phyloP scores from a whole-genome alignment of 2,797 vertebrate species.

The Sylvia borin region DNA sequence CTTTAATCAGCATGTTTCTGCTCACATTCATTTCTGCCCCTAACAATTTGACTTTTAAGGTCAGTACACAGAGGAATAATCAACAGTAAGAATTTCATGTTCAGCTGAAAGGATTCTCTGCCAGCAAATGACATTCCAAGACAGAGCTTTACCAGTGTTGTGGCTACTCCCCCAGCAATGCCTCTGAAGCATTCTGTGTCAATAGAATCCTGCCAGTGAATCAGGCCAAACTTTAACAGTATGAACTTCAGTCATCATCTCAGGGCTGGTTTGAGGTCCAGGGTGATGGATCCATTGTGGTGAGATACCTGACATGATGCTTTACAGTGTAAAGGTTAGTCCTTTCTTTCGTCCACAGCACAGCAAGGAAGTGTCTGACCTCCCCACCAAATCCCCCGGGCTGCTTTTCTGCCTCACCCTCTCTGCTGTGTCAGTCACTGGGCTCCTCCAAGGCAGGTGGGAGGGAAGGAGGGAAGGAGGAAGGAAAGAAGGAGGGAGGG shows the following conservation, averaged over 20 bases:
- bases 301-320: neutral
- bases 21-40: neutral
- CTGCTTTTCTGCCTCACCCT: neutral
- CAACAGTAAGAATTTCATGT: neutral
- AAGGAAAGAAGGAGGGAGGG: neutral
- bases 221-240: neutral
- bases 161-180: neutral
- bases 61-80: neutral
- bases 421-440: neutral
- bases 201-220: neutral
- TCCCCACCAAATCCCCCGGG: neutral
- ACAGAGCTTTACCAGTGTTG: neutral
- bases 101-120: neutral
- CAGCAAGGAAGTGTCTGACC: neutral
- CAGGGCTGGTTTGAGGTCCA: neutral
- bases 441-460: neutral
- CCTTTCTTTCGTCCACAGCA: neutral
- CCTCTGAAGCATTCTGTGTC: neutral
- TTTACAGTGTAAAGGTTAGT: neutral
- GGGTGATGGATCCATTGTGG: neutral
- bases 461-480: neutral
- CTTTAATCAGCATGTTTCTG: neutral
- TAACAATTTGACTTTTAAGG: neutral
- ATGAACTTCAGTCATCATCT: neutral
- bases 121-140: neutral